Evolutionary conservation across 1,140 invertebrate genomes (phyloP).

Genomic region (Stenopsyche tienmushanensis): DNA sequence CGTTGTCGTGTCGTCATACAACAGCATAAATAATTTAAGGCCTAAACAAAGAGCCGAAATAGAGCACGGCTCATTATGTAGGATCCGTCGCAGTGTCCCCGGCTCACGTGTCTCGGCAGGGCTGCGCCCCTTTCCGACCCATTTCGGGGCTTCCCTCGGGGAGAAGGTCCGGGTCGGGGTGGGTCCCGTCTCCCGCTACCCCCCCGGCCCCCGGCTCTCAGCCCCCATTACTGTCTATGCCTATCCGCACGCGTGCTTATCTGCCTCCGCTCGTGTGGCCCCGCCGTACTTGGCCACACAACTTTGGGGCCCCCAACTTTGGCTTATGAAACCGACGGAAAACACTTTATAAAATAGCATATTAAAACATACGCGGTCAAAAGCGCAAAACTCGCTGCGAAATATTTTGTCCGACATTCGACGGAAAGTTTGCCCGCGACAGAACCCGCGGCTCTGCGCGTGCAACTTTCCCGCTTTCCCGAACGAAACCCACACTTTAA

Average conservation of each 20-base stretch:
- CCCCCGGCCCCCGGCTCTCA: no score
- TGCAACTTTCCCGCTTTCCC: no score
- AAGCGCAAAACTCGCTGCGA: neutral
- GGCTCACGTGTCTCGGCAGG: conserved; percentile 51
- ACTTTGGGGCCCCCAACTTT: conserved; percentile 40
- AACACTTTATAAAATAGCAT: conserved; percentile 20
- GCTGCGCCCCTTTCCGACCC: conserved; percentile 46
- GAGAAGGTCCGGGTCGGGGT: conserved; percentile 52
- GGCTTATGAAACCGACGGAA: conserved; percentile 20
- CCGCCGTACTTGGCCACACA: conserved; percentile 38
- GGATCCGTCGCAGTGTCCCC: conserved; percentile 53
- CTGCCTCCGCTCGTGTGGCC: conserved; percentile 40
- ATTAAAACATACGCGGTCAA: conserved; percentile 12
- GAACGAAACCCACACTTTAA: no score
- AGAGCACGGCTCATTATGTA: no score
- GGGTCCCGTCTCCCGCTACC: conserved; percentile 47
- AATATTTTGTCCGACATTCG: neutral
- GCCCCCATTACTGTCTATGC: conserved; percentile 36
- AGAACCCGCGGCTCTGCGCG: no score
- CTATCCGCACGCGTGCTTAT: conserved; percentile 37
- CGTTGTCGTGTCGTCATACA: no score
- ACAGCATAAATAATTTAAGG: neutral
- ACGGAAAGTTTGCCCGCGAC: neutral
- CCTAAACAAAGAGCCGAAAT: no score
- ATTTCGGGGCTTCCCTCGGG: conserved; percentile 44